Base-by-base conservation (phyloP, 2,113 vertebrate species). In the Blennius ocellaris region DNA sequence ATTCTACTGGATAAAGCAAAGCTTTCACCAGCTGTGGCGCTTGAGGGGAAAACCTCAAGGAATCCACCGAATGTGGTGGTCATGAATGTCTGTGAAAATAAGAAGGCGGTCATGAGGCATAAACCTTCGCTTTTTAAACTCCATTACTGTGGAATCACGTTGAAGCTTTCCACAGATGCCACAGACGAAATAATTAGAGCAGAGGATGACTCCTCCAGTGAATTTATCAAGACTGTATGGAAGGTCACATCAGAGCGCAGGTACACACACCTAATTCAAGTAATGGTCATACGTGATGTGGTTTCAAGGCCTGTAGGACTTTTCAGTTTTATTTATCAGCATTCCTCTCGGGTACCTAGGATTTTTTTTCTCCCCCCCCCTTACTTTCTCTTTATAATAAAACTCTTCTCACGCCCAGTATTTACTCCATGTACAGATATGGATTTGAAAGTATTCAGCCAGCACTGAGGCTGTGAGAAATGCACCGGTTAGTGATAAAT, bases 401-500 rank as follows among this genome's bases (percentile, higher is more conserved):
- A 43, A 41, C n/a, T 61, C 7, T 47, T 47, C 37, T 49, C 30
- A 39, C 50, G 5, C 65, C 43, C 51, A 30, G 44, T 21, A 14
- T 65, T 84, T 11, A 40, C 10, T 51, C 40, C 72, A 68, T 50
- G 65, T 53, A 9, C 17, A 11, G 38, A 57, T 53, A 79, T 69
- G 44, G 75, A 55, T 71, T 74, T 55, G 54, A 10, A 44, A 17
- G 65, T 39, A 39, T 53, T 73, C 21, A 0, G 48, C 78, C 41
- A 74, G 51, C 74, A 60, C 40, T 11, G n/a, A 14, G 43, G 36
- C 62, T 45, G 67, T 53, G 57, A 77, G 16, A 63, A 17, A 44
- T 41, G 57, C 56, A 17, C 30, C 15, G 60, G 41, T 62, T 44
- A 51, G 60, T 63, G 60, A 81, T 85, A 21, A 71, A 66, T 68